Conservation (phyloP, 1,140 invertebrate genomes). For the Magallana ariakensis region DNA sequence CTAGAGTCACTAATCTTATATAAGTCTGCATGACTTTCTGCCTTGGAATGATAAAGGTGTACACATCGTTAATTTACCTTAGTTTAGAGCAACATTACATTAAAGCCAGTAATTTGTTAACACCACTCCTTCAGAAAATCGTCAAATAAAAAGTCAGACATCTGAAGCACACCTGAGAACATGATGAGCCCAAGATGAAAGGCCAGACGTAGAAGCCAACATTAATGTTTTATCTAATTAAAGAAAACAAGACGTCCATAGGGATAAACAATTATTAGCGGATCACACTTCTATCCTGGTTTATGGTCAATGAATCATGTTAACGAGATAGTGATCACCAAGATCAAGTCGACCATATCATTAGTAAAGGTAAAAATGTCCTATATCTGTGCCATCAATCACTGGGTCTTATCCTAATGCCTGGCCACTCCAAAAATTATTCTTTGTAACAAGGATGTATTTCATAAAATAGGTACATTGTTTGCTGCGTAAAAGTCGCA, state of each 20-base stretch:
- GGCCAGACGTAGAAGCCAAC: neutral
- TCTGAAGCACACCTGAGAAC: conserved; percentile 5
- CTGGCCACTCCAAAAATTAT: no score
- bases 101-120: neutral
- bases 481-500: no score
- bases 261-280: conserved; percentile 9
- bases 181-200: neutral
- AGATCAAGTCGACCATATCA: neutral
- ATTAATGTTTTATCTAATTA: neutral
- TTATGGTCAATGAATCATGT: conserved; percentile 16
- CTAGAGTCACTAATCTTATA: conserved; percentile 3
- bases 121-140: neutral
- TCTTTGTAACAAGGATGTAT: no score
- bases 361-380: conserved; percentile 24
- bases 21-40: conserved; percentile 8
- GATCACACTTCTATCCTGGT: neutral
- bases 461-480: no score
- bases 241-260: neutral
- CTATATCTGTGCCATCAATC: neutral
- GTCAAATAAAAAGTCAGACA: neutral
- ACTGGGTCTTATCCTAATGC: neutral
- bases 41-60: neutral
- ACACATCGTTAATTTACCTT: neutral
- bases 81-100: neutral
- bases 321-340: conserved; percentile 18